A percentile compares a stretch with the other conserved stretches of the same genome.
Evolutionary conservation across 2,113 vertebrate species (phyloP).

Genomic region (Oreochromis tanganicae): DNA sequence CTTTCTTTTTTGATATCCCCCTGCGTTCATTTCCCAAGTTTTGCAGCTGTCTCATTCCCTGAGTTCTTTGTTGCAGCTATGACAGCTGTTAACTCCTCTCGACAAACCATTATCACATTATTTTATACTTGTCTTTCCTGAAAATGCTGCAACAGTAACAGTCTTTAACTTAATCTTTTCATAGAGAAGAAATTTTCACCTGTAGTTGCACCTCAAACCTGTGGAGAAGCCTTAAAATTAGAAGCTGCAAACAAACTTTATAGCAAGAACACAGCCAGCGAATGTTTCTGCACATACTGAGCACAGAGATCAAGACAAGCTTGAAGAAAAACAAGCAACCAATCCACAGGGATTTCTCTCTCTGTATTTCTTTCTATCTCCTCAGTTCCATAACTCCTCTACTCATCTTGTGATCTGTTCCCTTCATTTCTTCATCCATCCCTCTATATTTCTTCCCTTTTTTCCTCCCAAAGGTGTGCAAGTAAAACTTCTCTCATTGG

Average conservation of each 20-base stretch:
- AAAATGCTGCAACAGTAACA: neutral
- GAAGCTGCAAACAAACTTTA: neutral
- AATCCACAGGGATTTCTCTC: conserved; percentile 2
- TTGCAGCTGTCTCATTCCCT: neutral
- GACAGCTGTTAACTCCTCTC: neutral
- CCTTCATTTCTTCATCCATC: neutral
- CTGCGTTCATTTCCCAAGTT: neutral
- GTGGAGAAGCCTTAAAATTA: neutral
- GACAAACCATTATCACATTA: neutral
- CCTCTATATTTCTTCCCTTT: neutral
- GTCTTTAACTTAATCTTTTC: neutral
- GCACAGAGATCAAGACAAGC: conserved; percentile 12
- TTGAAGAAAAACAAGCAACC: conserved; percentile 6
- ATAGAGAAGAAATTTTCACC: neutral
- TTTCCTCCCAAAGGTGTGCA: neutral
- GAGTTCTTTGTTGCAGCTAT: neutral
- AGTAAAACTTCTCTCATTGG: conserved; percentile 9
- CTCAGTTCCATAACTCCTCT: neutral
- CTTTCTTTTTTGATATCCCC: neutral
- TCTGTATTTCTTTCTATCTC: neutral
- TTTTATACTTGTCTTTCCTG: neutral
- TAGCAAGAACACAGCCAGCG: neutral
- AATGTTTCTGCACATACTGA: neutral
- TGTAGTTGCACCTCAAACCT: neutral
- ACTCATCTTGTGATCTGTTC: conserved; percentile 2